A percentile compares a stretch with the other conserved stretches of the same genome.
phyloP scores from a whole-genome alignment of 2,888 invertebrate genomes.

The Catocala fraxini region DNA sequence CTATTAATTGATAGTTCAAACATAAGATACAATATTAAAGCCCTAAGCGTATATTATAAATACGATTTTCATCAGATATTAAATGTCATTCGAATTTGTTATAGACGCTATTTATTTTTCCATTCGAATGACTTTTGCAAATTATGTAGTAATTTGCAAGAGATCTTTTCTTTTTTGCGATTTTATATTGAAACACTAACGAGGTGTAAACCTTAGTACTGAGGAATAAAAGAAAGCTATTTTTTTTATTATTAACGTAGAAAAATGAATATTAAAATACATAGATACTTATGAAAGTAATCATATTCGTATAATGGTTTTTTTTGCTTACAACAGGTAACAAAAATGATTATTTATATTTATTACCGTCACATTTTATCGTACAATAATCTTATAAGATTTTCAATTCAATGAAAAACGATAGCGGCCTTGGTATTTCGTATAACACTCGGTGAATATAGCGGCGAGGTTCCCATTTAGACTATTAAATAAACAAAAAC shows the following conservation, averaged over 20 bases:
- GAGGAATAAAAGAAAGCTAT: neutral
- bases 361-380: too few relatives aligned
- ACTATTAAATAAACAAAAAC: too few relatives aligned
- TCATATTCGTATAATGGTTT: too few relatives aligned
- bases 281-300: too few relatives aligned
- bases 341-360: too few relatives aligned
- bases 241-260: neutral
- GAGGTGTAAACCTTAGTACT: neutral
- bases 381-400: too few relatives aligned
- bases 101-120: constrained; percentile 6
- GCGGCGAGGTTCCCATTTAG: too few relatives aligned
- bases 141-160: constrained; percentile 9
- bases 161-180: constrained; percentile 1
- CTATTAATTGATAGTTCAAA: neutral
- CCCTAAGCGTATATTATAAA: constrained; percentile 2
- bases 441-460: too few relatives aligned
- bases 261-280: too few relatives aligned
- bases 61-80: neutral
- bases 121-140: constrained; percentile 5
- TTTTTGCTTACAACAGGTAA: too few relatives aligned
- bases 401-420: too few relatives aligned
- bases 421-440: too few relatives aligned
- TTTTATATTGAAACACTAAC: neutral
- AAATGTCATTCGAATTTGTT: constrained; percentile 9
- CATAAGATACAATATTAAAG: constrained; percentile 1